Percentiles rank a stretch among this genome's conserved stretches.
Evolutionary conservation across 92 coral and sea anemone species (phyloP).

Genomic region (Micromussa lordhowensis): DNA sequence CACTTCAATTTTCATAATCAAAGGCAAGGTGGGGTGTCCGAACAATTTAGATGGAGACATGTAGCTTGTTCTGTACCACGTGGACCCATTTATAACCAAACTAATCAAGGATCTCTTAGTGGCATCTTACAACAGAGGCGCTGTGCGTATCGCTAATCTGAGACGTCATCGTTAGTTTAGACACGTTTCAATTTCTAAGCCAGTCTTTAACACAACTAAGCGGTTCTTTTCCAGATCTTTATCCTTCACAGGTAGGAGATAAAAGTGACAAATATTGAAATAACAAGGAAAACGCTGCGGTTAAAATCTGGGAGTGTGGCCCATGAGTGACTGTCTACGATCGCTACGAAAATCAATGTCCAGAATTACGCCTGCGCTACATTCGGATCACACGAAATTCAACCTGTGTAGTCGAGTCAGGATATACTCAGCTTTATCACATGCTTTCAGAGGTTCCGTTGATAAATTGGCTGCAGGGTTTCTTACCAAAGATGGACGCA

Average conservation of each 20-base stretch:
- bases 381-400: not conserved
- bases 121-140: not conserved
- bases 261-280: not conserved
- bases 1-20: not conserved
- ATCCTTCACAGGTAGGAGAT: not conserved
- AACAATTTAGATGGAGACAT: not conserved
- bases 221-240: not conserved
- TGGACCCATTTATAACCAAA: not conserved
- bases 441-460: constrained; percentile 6
- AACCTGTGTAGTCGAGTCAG: not conserved
- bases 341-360: not conserved
- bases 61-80: not conserved
- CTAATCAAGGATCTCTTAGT: not conserved
- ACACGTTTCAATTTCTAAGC: not conserved
- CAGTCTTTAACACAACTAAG: not conserved
- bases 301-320: not conserved
- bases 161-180: not conserved
- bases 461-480: constrained; percentile 8
- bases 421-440: constrained; percentile 6
- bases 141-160: constrained; percentile 1
- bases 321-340: not conserved
- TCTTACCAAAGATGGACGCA: constrained; percentile 14
- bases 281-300: not conserved
- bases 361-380: not conserved
- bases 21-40: not conserved